Evolutionary conservation across 2,888 invertebrate genomes (phyloP), one percentile per base, ranked within the genome.

Genomic region (Catonia carolina): DNA sequence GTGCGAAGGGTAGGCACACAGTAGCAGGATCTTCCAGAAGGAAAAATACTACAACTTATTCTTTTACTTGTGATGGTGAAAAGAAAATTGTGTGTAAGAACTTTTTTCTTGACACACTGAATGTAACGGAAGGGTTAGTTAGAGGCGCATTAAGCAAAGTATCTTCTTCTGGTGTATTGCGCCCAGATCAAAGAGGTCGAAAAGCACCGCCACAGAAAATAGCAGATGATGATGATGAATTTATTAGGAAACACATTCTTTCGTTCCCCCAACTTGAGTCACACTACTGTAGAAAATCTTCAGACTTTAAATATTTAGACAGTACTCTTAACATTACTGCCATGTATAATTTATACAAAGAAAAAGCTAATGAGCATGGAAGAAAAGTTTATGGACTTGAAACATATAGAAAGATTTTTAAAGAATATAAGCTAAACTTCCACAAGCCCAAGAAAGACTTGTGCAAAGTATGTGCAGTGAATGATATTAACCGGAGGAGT

Each of bases 71-170:
- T 37, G 37, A 37, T 37, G 37, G 37, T 37, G 37, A 37, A 10
- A 37, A 37, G 37, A 37, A 37, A 37, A 10, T 8, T 4, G 37
- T 37, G 37, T n/a, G n/a, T n/a, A n/a, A n/a, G n/a, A n/a, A n/a
- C n/a, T n/a, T n/a, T n/a, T n/a, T n/a, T n/a, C n/a, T 37, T 14
- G 14, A 37, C n/a, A 17, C n/a, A 37, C 37, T 37, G 5, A 37
- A 37, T 37, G 37, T 37, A 10, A 37, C 37, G 17, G 37, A 37
- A 37, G 37, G 37, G 14, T 17, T 37, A 37, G 37, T 37, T 6
- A 37, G 37, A 37, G 37, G 37, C 17, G 37, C 37, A 15, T 37
- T 37, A n/a, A n/a, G n/a, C n/a, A n/a, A n/a, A n/a, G n/a, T 37
- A 37, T 37, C 37, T 37, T 3, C 37, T 37, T 37, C 5, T 37